These are phyloP conservation scores for Drosophila micromelanica DNA, from an alignment of 1,140 invertebrate genomes.

Conservation along the genomic window DNA sequence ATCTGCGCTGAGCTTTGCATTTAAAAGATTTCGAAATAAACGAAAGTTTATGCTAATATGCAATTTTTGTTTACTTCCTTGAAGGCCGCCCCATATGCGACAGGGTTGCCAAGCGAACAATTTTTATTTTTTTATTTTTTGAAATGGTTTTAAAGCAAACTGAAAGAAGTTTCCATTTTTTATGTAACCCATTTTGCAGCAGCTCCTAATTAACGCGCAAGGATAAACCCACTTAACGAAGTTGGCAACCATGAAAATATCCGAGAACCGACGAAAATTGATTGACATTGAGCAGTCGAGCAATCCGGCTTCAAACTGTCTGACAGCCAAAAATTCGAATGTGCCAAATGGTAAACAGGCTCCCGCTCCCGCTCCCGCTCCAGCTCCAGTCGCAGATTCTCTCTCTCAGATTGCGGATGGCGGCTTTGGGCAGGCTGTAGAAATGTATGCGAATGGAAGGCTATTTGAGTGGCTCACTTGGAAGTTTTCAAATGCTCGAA, in stretches of 20 bases:
- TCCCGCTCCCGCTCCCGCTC: neutral
- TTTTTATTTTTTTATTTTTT: neutral
- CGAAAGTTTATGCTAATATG: slow-evolving; percentile 43
- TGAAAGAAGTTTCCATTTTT: neutral
- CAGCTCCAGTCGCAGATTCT: neutral
- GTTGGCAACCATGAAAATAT: neutral
- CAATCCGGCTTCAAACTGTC: neutral
- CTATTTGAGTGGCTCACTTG: slow-evolving; percentile 22
- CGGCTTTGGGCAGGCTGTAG: slow-evolving; percentile 10
- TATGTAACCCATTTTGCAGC: neutral
- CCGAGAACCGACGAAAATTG: neutral
- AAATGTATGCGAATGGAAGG: slow-evolving; percentile 61
- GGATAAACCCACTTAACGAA: neutral
- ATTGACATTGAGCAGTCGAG: neutral
- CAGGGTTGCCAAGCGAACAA: neutral
- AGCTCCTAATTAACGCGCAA: slow-evolving; percentile 7
- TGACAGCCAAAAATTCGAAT: neutral
- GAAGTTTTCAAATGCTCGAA: slow-evolving; percentile 22
- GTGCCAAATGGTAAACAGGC: neutral
- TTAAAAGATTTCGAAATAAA: slow-evolving; percentile 1
- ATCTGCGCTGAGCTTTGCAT: slow-evolving; percentile 5
- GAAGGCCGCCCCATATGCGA: neutral
- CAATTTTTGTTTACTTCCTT: slow-evolving; percentile 15
- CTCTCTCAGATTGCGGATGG: neutral
- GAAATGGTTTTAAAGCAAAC: neutral